Evolutionary conservation across 2,888 invertebrate genomes (phyloP).

Genomic region (Polylopha cassiicola): DNA sequence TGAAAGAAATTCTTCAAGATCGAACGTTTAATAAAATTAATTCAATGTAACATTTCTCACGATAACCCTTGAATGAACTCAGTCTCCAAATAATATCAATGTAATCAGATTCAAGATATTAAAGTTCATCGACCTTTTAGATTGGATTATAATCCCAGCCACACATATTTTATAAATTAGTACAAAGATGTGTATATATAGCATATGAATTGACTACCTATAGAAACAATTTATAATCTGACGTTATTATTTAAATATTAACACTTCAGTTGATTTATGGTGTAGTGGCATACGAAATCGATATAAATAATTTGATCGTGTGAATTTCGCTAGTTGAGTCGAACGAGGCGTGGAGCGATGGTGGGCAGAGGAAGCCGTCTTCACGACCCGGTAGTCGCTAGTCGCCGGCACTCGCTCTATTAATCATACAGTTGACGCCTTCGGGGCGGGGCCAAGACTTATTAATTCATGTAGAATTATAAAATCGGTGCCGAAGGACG

Average conservation of each 20-base stretch:
- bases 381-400: slow-evolving; percentile 64
- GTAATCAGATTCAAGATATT: slow-evolving; percentile 30
- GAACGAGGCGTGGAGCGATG: slow-evolving; percentile 47
- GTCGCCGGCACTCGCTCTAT: slow-evolving; percentile 59
- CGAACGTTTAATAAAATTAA: slow-evolving; percentile 18
- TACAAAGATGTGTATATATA: slow-evolving; percentile 36
- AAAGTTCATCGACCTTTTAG: slow-evolving; percentile 36
- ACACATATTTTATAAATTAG: slow-evolving; percentile 37
- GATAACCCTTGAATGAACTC: slow-evolving; percentile 25
- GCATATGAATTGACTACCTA: slow-evolving; percentile 30
- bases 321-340: slow-evolving; percentile 44
- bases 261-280: slow-evolving; percentile 48
- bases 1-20: slow-evolving; percentile 10
- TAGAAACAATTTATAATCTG: slow-evolving; percentile 49
- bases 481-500: slow-evolving; percentile 56
- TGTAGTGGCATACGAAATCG: slow-evolving; percentile 44
- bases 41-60: slow-evolving; percentile 24
- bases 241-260: slow-evolving; percentile 57
- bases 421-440: slow-evolving; percentile 72
- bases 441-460: slow-evolving; percentile 64
- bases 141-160: slow-evolving; percentile 32
- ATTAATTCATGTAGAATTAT: slow-evolving; percentile 70
- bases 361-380: slow-evolving; percentile 45
- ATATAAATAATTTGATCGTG: slow-evolving; percentile 53
- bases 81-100: slow-evolving; percentile 28